Base-by-base conservation (phyloP, 2,888 invertebrate genomes). In the Sminthurides aquaticus region DNA sequence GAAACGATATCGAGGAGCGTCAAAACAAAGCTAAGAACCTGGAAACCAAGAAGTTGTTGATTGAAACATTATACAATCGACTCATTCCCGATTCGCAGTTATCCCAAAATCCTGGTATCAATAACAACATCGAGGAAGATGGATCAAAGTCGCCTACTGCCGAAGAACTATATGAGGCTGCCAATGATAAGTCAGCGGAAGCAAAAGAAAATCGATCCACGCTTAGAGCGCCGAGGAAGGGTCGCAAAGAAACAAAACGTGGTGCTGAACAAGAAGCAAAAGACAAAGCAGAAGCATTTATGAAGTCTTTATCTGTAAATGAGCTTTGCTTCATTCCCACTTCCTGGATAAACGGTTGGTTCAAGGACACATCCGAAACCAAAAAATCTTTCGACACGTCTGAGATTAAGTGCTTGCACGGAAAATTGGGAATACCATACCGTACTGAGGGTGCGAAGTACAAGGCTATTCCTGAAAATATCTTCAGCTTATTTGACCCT, bases 261-360 rank as follows among this genome's bases (percentile, higher is more conserved):
- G 3, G n/a, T 2, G 43, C 20, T 34, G 1, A 11, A n/a, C 27
- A 25, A n/a, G 5, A 8, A 18, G 62, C 62, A 57, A 11, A 3
- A 18, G 3, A 2, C 11, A 62, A 62, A 49, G 27, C 49, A 20
- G 34, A 28, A 24, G 28, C 5, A 18, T 65, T 56, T 48, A 5
- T 29, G n/a, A 48, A 55, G 26, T 15, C 15, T 29, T 56, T 1
- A 20, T 18, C 8, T 2, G 24, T 59, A 26, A 26, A 62, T 29
- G 18, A 26, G 18, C 49, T 58, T 70, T 81, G 83, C 70, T 83
- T 82, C 78, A 77, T 84, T 27, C 78, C 82, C 8, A 79, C 78
- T 2, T 79, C 80, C 25, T 84, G 84, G 84, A 72, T 84, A 11
- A 77, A 76, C 1, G 79, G 81, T 62, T 84, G 84, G 83, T 71